Conservation (phyloP, 2,113 vertebrate genomes). For the Hystrix brachyura region DNA sequence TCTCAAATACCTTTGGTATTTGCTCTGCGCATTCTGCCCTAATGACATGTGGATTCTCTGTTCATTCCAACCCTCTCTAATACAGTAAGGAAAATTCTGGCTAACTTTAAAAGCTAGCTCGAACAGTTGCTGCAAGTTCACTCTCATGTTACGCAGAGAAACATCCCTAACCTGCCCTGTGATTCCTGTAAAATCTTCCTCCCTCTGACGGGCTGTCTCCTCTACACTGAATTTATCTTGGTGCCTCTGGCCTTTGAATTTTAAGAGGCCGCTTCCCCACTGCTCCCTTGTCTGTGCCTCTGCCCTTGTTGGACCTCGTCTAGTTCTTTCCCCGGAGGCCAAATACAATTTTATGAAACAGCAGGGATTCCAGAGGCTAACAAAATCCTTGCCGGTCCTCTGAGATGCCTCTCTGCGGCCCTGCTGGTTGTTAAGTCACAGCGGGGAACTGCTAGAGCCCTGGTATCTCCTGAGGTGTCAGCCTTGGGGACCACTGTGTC, state of each 20-base stretch:
- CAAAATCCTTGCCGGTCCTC: not conserved
- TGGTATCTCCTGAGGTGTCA: not conserved
- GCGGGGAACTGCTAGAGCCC: not conserved
- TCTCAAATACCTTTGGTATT: slow-evolving; percentile 57
- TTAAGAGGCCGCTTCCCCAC: slow-evolving; percentile 68
- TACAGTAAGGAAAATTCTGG: slow-evolving; percentile 48
- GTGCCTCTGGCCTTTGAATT: slow-evolving; percentile 72
- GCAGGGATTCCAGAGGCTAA: not conserved
- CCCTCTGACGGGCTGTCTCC: slow-evolving; percentile 58
- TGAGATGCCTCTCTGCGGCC: not conserved
- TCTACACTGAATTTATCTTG: slow-evolving; percentile 72
- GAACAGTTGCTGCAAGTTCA: not conserved
- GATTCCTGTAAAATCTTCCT: not conserved
- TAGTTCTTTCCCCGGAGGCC: slow-evolving; percentile 58
- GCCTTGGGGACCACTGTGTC: not conserved
- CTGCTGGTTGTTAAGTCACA: not conserved
- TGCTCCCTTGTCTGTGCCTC: slow-evolving; percentile 59
- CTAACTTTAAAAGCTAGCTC: slow-evolving; percentile 40
- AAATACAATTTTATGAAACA: slow-evolving; percentile 74
- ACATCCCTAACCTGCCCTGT: not conserved
- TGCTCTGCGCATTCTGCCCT: slow-evolving; percentile 19
- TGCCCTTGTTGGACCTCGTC: slow-evolving; percentile 79
- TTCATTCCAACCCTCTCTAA: slow-evolving; percentile 39
- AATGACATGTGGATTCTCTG: slow-evolving; percentile 28
- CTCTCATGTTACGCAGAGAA: slow-evolving; percentile 29